phyloP scores from a whole-genome alignment of 2,888 invertebrate genomes.

The Parnassius mnemosyne region DNA sequence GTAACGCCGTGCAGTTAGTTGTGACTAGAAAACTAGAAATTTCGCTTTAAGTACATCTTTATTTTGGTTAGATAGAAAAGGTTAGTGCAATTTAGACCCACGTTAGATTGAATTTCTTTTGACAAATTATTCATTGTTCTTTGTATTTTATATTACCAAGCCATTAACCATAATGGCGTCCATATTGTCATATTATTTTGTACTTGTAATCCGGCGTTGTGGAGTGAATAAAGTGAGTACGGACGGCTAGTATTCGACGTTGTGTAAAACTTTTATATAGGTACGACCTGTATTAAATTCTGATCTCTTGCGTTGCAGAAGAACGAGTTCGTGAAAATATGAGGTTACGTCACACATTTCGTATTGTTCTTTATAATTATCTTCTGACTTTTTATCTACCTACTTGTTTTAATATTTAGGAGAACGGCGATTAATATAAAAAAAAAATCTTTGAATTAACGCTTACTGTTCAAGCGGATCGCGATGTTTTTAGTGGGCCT shows the following conservation, averaged over 20 bases:
- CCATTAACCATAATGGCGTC: conserved; percentile 17
- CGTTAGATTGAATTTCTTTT: conserved; percentile 6
- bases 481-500: conserved; percentile 36
- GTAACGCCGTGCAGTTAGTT: conserved; percentile 40
- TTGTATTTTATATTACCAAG: background rate
- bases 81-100: conserved; percentile 54
- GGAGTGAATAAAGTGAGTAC: conserved; percentile 19
- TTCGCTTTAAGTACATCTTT: conserved; percentile 35
- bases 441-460: conserved; percentile 38
- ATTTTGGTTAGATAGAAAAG: conserved; percentile 43
- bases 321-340: background rate
- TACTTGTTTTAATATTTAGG: background rate
- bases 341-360: conserved; percentile 1
- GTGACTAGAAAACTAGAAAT: conserved; percentile 44
- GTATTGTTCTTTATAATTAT: background rate
- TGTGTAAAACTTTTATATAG: background rate
- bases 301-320: background rate
- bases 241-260: background rate
- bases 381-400: background rate
- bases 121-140: conserved; percentile 4
- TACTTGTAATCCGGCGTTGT: conserved; percentile 5
- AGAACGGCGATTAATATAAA: conserved; percentile 23
- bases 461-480: conserved; percentile 56
- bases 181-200: conserved; percentile 4
- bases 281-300: background rate